Base-by-base conservation (phyloP, 2,888 invertebrate species). In the Amphipyra berbera region DNA sequence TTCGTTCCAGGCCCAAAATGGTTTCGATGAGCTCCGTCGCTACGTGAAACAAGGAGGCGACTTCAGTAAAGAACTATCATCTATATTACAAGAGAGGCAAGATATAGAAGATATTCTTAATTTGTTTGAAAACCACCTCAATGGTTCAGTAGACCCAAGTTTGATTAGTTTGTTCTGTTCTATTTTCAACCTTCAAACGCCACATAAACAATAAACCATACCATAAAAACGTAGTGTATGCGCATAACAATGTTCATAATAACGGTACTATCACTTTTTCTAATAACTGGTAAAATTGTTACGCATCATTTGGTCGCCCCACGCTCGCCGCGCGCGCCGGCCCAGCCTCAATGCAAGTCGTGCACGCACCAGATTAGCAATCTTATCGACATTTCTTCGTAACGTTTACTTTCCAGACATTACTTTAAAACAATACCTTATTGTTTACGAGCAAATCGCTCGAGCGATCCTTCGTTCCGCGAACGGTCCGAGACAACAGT, bases 11-110 rank as follows among this genome's bases (percentile, higher is more conserved):
- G 98, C 97, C 68, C 97, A 98, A 92, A 98, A 98, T 91, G 98
- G 98, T 30, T 99, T 99, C 90, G 98, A 99, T 84, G 99, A 99
- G 89, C 95, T 99, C 50, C 96, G 98, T 61, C 96, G 98, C 76
- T 98, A 98, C 88, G 97, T 99, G 79, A 99, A 99, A 89, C 98
- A 98, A 90, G 98, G 99, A 42, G 98, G 98, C 48, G 98, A 99
- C 88, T 98, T 98, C 89, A 98, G 98, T 93, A 98, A 99, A 87
- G 99, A 99, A 86, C 95, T 99, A 54, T 96, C 98, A 6, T 95
- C 96, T 46, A 98, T 99, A 83, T 94, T 99, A 76, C 98, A 98
- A 92, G 99, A 99, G 95, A 97, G 99, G 98, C 98, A 94, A 89
- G 88, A 1, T 33, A 30, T 9, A 8, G 30, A 37, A 10, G 10